Evolutionary conservation across 1,140 invertebrate species (phyloP).

Genomic region (Batillaria attramentaria): DNA sequence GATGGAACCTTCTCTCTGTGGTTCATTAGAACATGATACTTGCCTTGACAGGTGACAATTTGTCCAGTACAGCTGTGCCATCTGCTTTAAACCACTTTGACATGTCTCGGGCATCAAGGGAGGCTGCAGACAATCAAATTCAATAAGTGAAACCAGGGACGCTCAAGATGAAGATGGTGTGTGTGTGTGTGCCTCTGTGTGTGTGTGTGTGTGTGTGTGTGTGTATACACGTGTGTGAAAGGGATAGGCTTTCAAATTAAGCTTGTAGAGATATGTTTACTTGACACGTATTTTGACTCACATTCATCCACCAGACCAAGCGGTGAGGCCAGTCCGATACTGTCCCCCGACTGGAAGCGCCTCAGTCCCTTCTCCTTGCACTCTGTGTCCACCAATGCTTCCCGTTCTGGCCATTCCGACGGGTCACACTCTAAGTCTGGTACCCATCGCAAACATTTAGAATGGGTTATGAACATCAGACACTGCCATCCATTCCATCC

Average conservation of each 20-base stretch:
- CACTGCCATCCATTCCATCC: too few relatives aligned
- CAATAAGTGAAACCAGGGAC: too few relatives aligned
- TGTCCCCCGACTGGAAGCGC: conserved; percentile 50
- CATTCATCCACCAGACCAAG: conserved; percentile 45
- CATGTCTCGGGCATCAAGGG: too few relatives aligned
- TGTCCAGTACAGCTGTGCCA: neutral
- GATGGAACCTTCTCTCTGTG: neutral
- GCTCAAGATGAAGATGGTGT: neutral
- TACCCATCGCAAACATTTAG: too few relatives aligned
- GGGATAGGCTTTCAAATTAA: neutral
- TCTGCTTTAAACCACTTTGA: too few relatives aligned
- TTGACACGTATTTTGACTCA: too few relatives aligned
- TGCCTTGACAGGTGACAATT: neutral
- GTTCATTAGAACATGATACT: neutral
- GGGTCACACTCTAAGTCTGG: conserved; percentile 39
- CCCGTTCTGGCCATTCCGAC: conserved; percentile 54
- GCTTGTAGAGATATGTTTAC: too few relatives aligned
- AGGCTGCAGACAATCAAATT: too few relatives aligned
- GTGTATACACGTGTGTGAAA: neutral
- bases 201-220: conserved; percentile 16
- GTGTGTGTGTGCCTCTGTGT: neutral
- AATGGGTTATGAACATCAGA: too few relatives aligned
- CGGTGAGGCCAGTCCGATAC: conserved; percentile 48
- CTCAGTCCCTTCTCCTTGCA: conserved; percentile 48
- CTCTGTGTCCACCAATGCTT: conserved; percentile 45